Evolutionary conservation across 2,888 invertebrate species (phyloP), one percentile per base, ranked within the genome.

Genomic region (Agrypnus murinus): DNA sequence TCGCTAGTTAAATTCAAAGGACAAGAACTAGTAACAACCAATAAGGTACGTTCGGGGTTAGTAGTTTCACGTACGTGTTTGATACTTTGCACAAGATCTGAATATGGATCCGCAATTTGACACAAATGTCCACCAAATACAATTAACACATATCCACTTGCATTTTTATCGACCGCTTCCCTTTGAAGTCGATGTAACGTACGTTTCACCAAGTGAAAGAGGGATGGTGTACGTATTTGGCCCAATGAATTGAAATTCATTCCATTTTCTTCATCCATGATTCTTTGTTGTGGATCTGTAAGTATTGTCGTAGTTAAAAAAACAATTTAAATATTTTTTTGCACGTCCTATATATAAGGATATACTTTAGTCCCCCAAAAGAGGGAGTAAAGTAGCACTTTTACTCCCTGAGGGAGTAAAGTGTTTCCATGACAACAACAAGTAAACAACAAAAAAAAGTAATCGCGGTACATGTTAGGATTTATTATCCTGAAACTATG

Each of bases 21-120:
- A 36, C 71, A 71, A 53, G 17, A 32, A 0, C 67, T 67, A n/a
- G 50, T 71, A 0, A 71, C 53, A n/a, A 67, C 40, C 8, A 62
- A 45, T 12, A 71, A 46, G 17, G 71, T 71, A 10, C 45, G 17
- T 10, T 48, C 17, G 0, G 34, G 10, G 32, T 67, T 19, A 3
- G 67, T 71, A 0, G 50, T 48, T 38, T 71, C 67, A 4, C 36
- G 34, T 3, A 59, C 64, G 31, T 63, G 45, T 10, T 67, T 71
- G 12, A 71, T 43, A 6, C 63, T 58, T 17, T 66, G 66, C 7
- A 63, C 31, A 2, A 71, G 34, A 50, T 71, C 71, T 2, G 71
- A 71, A 9, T 57, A 40, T 1, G 50, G 34, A 3, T 66, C 25
- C 1, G 40, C 14, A 10, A 67, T 40, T 9, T 63, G 50, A 1